phyloP scores from a whole-genome alignment of 2,113 vertebrate genomes.

The Sinocyclocheilus anophthalmus region DNA sequence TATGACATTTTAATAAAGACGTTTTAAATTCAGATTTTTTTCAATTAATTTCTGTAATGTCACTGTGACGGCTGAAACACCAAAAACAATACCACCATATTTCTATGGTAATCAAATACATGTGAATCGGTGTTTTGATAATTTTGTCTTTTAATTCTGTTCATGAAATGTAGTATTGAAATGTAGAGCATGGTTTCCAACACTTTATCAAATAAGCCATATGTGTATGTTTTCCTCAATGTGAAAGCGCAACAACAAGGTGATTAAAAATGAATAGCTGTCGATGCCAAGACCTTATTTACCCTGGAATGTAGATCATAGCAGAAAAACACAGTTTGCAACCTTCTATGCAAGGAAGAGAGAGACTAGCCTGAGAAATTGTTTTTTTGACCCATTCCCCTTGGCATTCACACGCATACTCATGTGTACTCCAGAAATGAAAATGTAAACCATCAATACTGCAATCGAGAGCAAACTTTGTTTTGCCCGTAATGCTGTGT shows the following conservation, averaged over 20 bases:
- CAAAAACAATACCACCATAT: too few relatives aligned
- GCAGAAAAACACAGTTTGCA: conserved; percentile 38
- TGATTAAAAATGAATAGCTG: conserved; percentile 54
- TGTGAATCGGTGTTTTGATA: background rate
- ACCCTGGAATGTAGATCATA: conserved; percentile 44
- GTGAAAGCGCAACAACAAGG: conserved; percentile 42
- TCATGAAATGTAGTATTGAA: background rate
- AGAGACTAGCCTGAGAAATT: background rate
- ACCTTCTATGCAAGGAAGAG: background rate
- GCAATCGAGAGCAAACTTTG: background rate
- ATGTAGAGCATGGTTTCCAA: background rate
- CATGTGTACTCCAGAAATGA: conserved; percentile 19
- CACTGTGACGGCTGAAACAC: background rate
- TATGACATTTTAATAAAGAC: background rate
- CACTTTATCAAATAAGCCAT: background rate
- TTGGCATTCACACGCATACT: conserved; percentile 19
- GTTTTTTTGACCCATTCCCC: conserved; percentile 1
- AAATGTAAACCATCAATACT: conserved; percentile 5
- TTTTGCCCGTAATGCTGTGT: background rate
- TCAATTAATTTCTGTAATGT: background rate
- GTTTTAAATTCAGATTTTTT: background rate
- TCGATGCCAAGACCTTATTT: conserved; percentile 44
- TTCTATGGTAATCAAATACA: background rate
- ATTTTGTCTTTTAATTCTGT: background rate
- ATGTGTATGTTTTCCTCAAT: background rate